phyloP scores from a whole-genome alignment of 2,113 vertebrate species.

The Forbesichthys agassizii region DNA sequence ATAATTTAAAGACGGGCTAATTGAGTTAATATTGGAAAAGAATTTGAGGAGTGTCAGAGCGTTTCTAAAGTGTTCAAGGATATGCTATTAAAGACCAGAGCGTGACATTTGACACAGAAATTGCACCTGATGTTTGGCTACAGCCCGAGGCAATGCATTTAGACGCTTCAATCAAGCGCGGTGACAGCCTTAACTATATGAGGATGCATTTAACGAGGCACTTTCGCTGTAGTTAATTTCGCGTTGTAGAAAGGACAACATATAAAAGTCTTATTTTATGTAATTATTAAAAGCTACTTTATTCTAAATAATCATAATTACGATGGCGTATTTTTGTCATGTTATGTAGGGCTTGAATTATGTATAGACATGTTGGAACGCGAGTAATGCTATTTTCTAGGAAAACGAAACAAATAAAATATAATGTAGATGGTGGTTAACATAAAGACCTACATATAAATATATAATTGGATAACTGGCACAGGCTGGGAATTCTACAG shows the following conservation, averaged over 20 bases:
- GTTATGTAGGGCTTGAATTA: background rate
- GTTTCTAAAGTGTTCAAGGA: conserved; percentile 91
- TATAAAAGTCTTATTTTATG: background rate
- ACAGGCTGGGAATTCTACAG: conserved; percentile 57
- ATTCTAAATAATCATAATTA: background rate
- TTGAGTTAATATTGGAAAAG: conserved; percentile 91
- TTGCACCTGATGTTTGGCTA: conserved; percentile 76
- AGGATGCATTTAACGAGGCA: conserved; percentile 43
- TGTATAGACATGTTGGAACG: background rate
- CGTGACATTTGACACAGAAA: conserved; percentile 82
- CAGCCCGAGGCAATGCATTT: conserved; percentile 72
- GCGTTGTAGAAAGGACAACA: conserved; percentile 1
- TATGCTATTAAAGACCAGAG: conserved; percentile 83
- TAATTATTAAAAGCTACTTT: background rate
- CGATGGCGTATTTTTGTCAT: background rate
- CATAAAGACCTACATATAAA: conserved; percentile 37
- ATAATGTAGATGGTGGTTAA: background rate
- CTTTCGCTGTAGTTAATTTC: background rate
- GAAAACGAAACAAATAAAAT: background rate
- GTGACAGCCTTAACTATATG: conserved; percentile 71
- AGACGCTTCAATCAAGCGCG: conserved; percentile 73
- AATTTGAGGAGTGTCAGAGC: conserved; percentile 86
- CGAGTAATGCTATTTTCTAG: background rate
- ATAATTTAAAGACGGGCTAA: conserved; percentile 72
- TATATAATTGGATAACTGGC: conserved; percentile 67